Evolutionary conservation across 2,113 vertebrate species (phyloP).

Genomic region (Chaetops frenatus): DNA sequence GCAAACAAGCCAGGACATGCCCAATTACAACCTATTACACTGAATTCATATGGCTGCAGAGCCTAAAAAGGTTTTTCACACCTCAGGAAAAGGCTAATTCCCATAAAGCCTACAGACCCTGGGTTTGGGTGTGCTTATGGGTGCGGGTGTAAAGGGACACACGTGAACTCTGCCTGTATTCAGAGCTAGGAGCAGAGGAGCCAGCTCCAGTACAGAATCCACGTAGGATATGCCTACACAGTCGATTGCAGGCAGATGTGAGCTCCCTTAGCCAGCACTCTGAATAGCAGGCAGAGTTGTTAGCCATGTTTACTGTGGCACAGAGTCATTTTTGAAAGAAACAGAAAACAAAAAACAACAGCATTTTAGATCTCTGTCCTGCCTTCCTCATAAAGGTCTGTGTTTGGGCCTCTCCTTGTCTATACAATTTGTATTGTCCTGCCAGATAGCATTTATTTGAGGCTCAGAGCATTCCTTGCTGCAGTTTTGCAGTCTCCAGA

Average conservation of each 20-base stretch:
- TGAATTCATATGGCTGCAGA: neutral
- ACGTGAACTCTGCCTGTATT: neutral
- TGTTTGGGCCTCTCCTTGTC: neutral
- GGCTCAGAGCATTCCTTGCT: neutral
- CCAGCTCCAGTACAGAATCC: neutral
- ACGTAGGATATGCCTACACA: neutral
- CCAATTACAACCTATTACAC: slow-evolving; percentile 45
- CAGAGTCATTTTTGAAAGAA: neutral
- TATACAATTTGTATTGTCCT: neutral
- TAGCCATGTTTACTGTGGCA: slow-evolving; percentile 18
- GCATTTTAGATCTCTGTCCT: neutral
- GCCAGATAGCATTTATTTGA: neutral
- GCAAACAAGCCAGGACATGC: slow-evolving; percentile 48
- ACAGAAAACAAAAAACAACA: slow-evolving; percentile 20
- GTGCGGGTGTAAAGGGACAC: neutral
- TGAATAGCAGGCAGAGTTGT: neutral
- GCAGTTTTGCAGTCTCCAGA: neutral
- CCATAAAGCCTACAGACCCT: neutral
- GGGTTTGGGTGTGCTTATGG: neutral
- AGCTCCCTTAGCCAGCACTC: neutral
- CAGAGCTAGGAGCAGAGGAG: neutral
- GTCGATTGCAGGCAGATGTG: slow-evolving; percentile 16
- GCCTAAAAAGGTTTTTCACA: neutral
- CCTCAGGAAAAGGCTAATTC: neutral
- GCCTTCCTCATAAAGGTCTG: neutral